A percentile compares a stretch with the other conserved stretches of the same genome.
Evolutionary conservation across 2,797 vertebrate genomes (phyloP).

Genomic region (Graptemys geographica): DNA sequence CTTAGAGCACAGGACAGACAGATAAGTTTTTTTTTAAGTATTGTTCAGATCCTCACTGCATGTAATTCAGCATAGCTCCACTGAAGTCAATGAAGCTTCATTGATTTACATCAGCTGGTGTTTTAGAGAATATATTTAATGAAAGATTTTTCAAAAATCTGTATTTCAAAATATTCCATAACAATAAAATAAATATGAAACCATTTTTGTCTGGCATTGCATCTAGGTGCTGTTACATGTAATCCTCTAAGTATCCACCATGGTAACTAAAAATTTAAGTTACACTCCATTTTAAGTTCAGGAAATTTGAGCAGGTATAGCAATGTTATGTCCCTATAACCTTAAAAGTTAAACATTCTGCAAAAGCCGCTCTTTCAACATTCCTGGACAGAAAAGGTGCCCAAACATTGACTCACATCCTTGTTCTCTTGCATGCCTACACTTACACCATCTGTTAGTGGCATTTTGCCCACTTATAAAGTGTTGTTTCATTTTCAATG

Average conservation of each 20-base stretch:
- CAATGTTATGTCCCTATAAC: conserved; percentile 40
- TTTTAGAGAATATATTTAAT: neutral
- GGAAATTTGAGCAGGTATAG: conserved; percentile 10
- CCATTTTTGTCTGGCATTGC: neutral
- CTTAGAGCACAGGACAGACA: neutral
- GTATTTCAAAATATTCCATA: neutral
- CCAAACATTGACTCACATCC: conserved; percentile 40
- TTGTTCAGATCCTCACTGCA: neutral
- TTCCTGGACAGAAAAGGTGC: conserved; percentile 53
- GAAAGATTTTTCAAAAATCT: neutral
- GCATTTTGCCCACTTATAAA: conserved; percentile 56
- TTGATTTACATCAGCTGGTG: neutral
- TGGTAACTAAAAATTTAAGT: neutral
- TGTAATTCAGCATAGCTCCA: neutral
- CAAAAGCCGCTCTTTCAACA: conserved; percentile 67
- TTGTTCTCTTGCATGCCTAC: conserved; percentile 55
- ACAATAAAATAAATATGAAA: neutral
- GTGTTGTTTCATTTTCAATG: neutral
- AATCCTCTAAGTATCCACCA: neutral
- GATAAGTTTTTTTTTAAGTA: neutral
- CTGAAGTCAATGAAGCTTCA: neutral
- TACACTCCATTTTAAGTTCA: conserved; percentile 44
- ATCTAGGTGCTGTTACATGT: neutral
- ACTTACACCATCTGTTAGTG: conserved; percentile 62
- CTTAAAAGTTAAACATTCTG: conserved; percentile 21